Base-by-base conservation (phyloP, 2,888 invertebrate genomes). In the Trypoxylon attenuatum region DNA sequence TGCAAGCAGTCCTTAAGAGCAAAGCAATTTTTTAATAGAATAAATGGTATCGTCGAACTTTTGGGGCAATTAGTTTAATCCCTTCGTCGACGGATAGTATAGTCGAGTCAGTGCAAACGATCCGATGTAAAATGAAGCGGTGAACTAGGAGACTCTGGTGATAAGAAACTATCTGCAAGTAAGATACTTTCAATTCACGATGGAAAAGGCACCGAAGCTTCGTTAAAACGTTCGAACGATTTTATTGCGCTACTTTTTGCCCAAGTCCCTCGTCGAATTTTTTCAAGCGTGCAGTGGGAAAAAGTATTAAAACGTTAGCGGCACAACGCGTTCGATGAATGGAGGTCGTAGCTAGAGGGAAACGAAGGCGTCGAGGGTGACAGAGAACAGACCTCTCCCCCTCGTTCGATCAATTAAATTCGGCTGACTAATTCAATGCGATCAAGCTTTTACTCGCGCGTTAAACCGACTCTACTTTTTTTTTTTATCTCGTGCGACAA, bases 371-470 rank as follows among this genome's bases (percentile, higher is more conserved):
- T n/a, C 19, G 27, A 8, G 23, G 19, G 4, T 15, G 25, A 33
- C n/a, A 33, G 33, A 1, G 33, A 33, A n/a, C 0, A 33, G 33
- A 33, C n/a, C 4, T n/a, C n/a, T n/a, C n/a, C n/a, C n/a, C n/a
- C n/a, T 43, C 47, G 62, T 57, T 62, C 71, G 65, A 71, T 71
- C 65, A 71, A 69, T 69, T 69, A 69, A 71, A 69, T 71, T 69
- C 66, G 66, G 59, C 69, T 62, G 65, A 69, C 69, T 69, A 69
- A 69, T 65, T 67, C 67, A 65, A 58, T 47, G 54, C 58, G 65
- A 67, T 69, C 54, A 19, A 69, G 53, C 67, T 69, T 67, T 67
- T 61, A 73, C 57, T 54, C 64, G 51, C 42, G 39, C 53, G 27
- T 59, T 59, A 56, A 51, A 55, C 46, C 19, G 54, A 54, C 49